Conservation (phyloP, 2,888 invertebrate genomes). For the Trilocha varians region DNA sequence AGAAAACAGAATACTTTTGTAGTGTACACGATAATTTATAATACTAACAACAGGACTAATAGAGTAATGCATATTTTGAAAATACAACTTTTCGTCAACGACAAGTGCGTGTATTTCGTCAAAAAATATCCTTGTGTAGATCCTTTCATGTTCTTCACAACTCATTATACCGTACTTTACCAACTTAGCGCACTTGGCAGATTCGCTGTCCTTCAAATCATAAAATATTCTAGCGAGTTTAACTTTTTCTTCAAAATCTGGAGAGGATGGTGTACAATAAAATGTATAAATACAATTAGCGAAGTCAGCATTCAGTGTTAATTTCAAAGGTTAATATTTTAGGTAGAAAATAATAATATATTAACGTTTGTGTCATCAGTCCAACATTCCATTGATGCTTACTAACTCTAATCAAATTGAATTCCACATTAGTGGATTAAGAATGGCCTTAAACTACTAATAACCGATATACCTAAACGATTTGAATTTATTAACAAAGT, state of each 20-base stretch:
- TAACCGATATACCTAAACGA: not conserved
- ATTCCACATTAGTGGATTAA: no score
- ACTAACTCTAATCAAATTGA: no score
- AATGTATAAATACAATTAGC: no score
- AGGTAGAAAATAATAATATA: no score
- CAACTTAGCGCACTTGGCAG: slow-evolving; percentile 43
- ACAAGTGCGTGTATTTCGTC: slow-evolving; percentile 59
- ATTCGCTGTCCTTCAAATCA: slow-evolving; percentile 46
- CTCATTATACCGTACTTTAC: slow-evolving; percentile 53
- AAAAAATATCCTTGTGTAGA: slow-evolving; percentile 57
- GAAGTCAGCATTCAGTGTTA: no score
- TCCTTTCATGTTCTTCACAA: slow-evolving; percentile 53
- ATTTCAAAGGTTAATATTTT: no score
- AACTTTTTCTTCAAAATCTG: slow-evolving; percentile 62
- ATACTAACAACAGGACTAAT: slow-evolving; percentile 67
- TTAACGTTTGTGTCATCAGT: no score
- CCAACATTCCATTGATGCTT: no score
- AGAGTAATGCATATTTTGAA: slow-evolving; percentile 58
- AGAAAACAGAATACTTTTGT: not conserved
- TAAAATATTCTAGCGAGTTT: slow-evolving; percentile 49
- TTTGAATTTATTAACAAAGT: not conserved
- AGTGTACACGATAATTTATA: slow-evolving; percentile 31
- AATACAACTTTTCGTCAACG: slow-evolving; percentile 48
- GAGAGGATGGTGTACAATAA: no score
- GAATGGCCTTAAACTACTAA: no score